Evolutionary conservation across 2,888 invertebrate genomes (phyloP), one percentile per base, ranked within the genome.

Genomic region (Pseudanteris insignis): DNA sequence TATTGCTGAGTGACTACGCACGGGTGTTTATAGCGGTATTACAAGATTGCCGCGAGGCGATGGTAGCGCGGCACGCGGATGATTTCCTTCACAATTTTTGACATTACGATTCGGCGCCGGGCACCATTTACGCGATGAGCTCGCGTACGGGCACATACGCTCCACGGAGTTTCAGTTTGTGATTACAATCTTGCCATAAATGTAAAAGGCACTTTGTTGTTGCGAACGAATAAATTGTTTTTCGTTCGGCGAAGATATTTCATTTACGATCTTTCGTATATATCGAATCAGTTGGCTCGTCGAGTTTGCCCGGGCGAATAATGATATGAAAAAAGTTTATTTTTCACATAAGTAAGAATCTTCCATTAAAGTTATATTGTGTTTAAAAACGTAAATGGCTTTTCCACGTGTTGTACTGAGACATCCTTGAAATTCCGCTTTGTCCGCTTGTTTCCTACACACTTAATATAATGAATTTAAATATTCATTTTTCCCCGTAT

Each of bases 21-120:
- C 76, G 73, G 76, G 75, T 77, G 70, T 76, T 75, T 77, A 70
- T 69, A 70, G 73, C 75, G 71, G 77, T 76, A 69, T 77, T 72
- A 74, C 70, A 71, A 71, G 73, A 72, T 67, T 58, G 36, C 53
- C 40, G 12, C 48, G 60, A 46, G 53, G 53, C 48, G 65, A 59
- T 40, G 40, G 37, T 38, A 37, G 40, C 50, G 26, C 34, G 43
- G 50, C 44, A 57, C 44, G 26, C 48, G 41, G 44, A 59, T 54
- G 50, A 36, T 50, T 60, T 60, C 57, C 48, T 64, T 29, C 11
- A 40, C 55, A 48, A 64, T 60, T 57, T 63, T 64, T 36, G 57
- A 64, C 57, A 60, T 60, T 48, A 57, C 46, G 41, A 58, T 58
- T 38, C 33, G 48, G 33, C 24, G 12, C 43, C 29, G 37, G 33